A percentile compares a stretch with the other conserved stretches of the same genome.
Evolutionary conservation across 2,888 invertebrate species (phyloP).

Genomic region (Xestia xanthographa): DNA sequence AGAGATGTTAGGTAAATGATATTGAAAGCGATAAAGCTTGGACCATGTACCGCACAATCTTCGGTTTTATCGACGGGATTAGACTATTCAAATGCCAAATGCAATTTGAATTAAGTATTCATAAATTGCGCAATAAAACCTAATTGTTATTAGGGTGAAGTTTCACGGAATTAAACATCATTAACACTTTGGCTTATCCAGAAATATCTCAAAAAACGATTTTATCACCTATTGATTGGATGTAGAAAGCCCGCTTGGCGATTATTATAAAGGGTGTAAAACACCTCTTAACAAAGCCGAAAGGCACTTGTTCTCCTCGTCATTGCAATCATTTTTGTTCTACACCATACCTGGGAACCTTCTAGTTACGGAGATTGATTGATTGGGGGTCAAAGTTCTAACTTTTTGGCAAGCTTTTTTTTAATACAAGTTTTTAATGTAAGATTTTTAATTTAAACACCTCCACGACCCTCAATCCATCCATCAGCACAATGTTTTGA

Average conservation of each 20-base stretch:
- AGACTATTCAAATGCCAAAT: conserved; percentile 12
- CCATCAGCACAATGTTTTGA: too few species aligned
- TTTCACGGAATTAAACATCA: neutral
- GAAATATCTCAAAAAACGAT: neutral
- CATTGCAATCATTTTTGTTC: too few species aligned
- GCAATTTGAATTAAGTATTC: neutral
- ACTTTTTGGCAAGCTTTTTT: too few species aligned
- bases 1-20: conserved; percentile 14
- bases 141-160: neutral
- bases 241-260: neutral
- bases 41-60: conserved; percentile 19
- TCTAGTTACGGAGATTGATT: too few species aligned
- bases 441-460: too few species aligned
- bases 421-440: too few species aligned
- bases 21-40: conserved; percentile 13
- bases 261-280: too few species aligned
- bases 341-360: too few species aligned
- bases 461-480: too few species aligned
- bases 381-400: too few species aligned
- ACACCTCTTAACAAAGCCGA: too few species aligned
- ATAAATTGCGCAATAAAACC: neutral
- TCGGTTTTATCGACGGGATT: conserved; percentile 17
- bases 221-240: neutral
- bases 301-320: too few species aligned
- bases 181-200: neutral